Base-by-base conservation (phyloP, 2,888 invertebrate genomes). In the Xanthorhoe designata region DNA sequence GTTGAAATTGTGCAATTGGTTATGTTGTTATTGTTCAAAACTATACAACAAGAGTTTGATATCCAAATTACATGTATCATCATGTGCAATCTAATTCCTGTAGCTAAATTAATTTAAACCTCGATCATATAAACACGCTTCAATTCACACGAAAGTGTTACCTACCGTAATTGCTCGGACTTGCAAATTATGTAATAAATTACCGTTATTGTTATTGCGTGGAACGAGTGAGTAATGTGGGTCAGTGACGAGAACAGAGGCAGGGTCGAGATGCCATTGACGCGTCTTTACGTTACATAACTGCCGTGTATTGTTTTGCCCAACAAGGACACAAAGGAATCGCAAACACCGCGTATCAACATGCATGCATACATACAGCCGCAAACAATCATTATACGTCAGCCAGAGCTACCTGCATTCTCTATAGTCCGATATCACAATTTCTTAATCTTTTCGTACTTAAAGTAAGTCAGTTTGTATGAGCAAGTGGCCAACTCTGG, bases 221-320 rank as follows among this genome's bases (percentile, higher is more conserved):
- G 81, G 78, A 83, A 80, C 82, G 83, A 82, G 82, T 84, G 85
- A 85, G 86, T 85, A 84, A 92, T 91, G 91, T 92, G 91, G 91
- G 92, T 91, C 92, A 91, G 87, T 91, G 88, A 88, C 90, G 87
- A 91, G 89, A 90, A 86, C 85, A 82, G 86, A 86, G 83, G 86
- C 91, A 90, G 91, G 92, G 91, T 91, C 92, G 90, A 89, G 90
- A 90, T 90, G 89, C 88, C 89, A 87, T 89, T 91, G 91, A 90
- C 88, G 88, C 82, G 83, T 85, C 83, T 88, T 85, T 82, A 80
- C 74, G 78, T 90, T 89, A 88, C 86, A 85, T 89, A 89, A 91
- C 81, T 69, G 73, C 76, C 70, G 73, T 78, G 87, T 86, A 90
- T 90, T 91, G 90, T 91, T 86, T 87, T 76, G 77, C 78, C 81